A percentile compares a stretch with the other conserved stretches of the same genome.
Evolutionary conservation across 2,113 vertebrate genomes (phyloP).

Genomic region (Sakesphorus luctuosus): DNA sequence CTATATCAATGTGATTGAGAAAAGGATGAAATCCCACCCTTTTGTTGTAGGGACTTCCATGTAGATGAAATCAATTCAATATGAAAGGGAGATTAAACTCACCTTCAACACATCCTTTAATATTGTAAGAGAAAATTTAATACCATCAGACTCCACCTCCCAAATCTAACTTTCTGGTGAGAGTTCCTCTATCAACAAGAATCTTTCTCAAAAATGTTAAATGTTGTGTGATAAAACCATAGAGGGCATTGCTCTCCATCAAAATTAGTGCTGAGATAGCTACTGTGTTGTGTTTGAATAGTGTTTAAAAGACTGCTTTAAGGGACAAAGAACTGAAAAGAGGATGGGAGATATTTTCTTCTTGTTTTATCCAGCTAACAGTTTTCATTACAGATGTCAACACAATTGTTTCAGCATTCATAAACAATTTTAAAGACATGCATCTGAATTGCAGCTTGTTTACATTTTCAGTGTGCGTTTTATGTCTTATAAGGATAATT

Average conservation of each 20-base stretch:
- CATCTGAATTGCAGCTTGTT: neutral
- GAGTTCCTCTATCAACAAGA: neutral
- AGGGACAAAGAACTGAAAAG: neutral
- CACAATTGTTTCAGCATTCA: neutral
- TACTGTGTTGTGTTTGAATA: neutral
- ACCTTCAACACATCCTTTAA: neutral
- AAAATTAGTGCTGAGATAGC: neutral
- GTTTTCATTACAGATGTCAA: neutral
- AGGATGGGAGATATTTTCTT: neutral
- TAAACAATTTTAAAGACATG: neutral
- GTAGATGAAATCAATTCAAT: neutral
- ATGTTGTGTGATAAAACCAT: neutral
- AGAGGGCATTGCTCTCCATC: neutral
- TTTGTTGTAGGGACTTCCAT: neutral
- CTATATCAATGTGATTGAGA: neutral
- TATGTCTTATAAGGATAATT: neutral
- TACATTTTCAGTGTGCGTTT: neutral
- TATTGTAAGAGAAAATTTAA: neutral
- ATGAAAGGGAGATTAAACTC: neutral
- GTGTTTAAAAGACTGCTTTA: neutral
- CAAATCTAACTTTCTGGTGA: neutral
- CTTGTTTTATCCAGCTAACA: neutral
- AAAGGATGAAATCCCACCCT: neutral
- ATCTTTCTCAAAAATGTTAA: neutral
- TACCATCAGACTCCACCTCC: neutral